Percentiles rank a stretch among this genome's conserved stretches.
These are phyloP conservation scores for Cheirogaleus medius DNA, from an alignment of 2,113 vertebrate species.

Conservation along the genomic window DNA sequence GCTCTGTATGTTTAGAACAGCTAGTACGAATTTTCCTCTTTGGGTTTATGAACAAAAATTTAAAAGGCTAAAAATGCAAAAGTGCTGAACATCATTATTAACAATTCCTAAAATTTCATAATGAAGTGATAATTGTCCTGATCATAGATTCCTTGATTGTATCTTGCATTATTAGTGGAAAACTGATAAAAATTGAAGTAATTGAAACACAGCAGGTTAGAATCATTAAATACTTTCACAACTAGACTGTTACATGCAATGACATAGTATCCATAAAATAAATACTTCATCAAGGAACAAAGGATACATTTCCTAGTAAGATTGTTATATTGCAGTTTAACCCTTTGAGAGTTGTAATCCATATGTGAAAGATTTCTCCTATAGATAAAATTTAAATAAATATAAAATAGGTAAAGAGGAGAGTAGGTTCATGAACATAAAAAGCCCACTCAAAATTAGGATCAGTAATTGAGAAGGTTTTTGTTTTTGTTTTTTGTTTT, in stretches of 20 bases:
- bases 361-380: background rate
- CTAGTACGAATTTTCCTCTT: constrained; percentile 35
- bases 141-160: background rate
- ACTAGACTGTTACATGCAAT: background rate
- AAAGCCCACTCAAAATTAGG: background rate
- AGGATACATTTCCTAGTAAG: background rate
- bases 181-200: constrained; percentile 8
- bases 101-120: background rate
- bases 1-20: background rate
- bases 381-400: background rate
- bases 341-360: background rate
- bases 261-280: background rate
- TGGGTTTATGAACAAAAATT: constrained; percentile 43
- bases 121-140: constrained; percentile 20
- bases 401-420: background rate
- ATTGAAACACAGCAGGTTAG: constrained; percentile 27
- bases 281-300: background rate
- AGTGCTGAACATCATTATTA: background rate
- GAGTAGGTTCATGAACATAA: background rate
- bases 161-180: background rate
- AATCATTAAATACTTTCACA: constrained; percentile 39
- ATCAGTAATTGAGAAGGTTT: background rate
- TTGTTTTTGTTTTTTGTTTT: background rate
- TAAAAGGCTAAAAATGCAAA: constrained; percentile 50
- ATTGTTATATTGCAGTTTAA: background rate